These are phyloP conservation scores for Todus mexicanus DNA, from an alignment of 2,797 vertebrate species.

Conservation along the genomic window DNA sequence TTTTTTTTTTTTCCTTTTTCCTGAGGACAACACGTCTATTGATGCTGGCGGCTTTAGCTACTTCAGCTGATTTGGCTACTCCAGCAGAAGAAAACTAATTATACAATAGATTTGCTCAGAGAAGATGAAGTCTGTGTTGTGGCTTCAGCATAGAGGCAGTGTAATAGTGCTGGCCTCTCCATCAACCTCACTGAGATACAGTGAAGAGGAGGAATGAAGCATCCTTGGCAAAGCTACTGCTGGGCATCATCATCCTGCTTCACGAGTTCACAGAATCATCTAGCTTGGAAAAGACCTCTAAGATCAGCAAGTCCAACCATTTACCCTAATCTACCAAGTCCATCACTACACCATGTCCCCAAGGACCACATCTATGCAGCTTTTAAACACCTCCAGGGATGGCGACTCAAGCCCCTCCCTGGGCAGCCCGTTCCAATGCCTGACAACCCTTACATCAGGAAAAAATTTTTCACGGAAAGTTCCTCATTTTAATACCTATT, in stretches of 20 bases:
- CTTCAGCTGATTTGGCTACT: neutral
- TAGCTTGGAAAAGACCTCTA: too few relatives aligned
- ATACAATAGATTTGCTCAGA: neutral
- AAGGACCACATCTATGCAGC: too few relatives aligned
- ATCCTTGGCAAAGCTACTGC: neutral
- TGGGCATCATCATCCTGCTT: neutral
- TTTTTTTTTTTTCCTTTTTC: neutral
- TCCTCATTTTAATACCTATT: neutral
- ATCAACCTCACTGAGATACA: neutral
- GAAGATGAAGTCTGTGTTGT: fast-evolving
- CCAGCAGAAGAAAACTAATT: neutral
- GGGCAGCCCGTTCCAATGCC: too few relatives aligned
- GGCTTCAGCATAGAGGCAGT: neutral
- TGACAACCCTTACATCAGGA: too few relatives aligned
- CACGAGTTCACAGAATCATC: too few relatives aligned
- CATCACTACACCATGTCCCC: too few relatives aligned
- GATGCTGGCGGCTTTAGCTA: neutral
- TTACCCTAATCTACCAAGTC: too few relatives aligned
- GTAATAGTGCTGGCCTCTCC: neutral
- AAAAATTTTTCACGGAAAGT: too few relatives aligned
- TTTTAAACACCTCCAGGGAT: too few relatives aligned
- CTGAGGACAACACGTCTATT: neutral
- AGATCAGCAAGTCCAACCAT: too few relatives aligned
- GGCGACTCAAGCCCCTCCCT: too few relatives aligned
- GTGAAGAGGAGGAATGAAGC: neutral